Base-by-base conservation (phyloP, 2,888 invertebrate genomes). In the Torymus aiolomorphi region DNA sequence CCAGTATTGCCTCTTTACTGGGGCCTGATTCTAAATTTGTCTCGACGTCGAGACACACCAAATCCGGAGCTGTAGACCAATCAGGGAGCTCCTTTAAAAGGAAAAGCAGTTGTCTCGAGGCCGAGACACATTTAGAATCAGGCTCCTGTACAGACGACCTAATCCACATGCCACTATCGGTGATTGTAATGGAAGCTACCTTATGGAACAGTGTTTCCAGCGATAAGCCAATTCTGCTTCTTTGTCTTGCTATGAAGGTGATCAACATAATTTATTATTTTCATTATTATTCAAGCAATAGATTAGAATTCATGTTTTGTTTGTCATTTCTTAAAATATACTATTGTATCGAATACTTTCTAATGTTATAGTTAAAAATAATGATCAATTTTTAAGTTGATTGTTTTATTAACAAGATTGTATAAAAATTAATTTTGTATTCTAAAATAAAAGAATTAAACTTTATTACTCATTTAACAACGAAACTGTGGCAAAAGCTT, bases 201-300 rank as follows among this genome's bases (percentile, higher is more conserved):
- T 96, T 75, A 99, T 92, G 3, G 97, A 95, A 89, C 99, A 99
- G 89, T 97, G 97, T 79, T 95, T 94, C 99, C 99, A 99, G 87
- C 96, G 96, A 85, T 97, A 98, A 31, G 96, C 95, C 63, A 97
- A 92, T 88, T 98, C 98, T 0, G 98, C 95, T 88, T 96, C 96
- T 92, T 97, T 98, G 89, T 98, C 98, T 95, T 98, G 97, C 96
- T 97, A 90, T 2, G 92, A 92, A 86, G 59, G 18, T 69, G 14
- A 72, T 51, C 52, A 59, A 76, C 24, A 42, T 59, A 49, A 67
- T 31, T 49, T n/a, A 69, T 66, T 12, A n/a, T 31, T 31, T 31
- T 31, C 31, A 16, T 51, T 12, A 10, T 57, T 42, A 57, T 16
- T 16, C 0, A 31, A 67, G 8, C 1, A 24, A 67, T 2, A 16